These are phyloP conservation scores for Rhingia rostrata DNA, from an alignment of 2,888 invertebrate genomes.

Conservation along the genomic window DNA sequence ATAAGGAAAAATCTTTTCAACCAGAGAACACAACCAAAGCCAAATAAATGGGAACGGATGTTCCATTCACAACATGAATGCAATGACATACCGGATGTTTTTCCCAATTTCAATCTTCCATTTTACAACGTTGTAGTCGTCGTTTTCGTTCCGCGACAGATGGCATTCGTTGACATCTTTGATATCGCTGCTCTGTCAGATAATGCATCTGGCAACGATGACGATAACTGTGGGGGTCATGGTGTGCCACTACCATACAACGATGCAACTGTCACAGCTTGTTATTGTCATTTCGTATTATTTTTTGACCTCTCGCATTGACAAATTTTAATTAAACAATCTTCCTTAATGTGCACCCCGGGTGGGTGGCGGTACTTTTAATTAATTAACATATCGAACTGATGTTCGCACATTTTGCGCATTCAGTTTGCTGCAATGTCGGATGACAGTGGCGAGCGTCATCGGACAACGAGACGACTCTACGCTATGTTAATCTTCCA, in stretches of 20 bases:
- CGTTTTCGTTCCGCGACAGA: conserved; percentile 25
- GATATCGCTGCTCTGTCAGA: conserved; percentile 28
- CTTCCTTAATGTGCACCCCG: neutral
- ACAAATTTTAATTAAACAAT: neutral
- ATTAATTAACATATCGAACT: too few relatives aligned
- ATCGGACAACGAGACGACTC: neutral
- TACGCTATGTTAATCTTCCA: conserved; percentile 28
- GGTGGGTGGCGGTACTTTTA: too few relatives aligned
- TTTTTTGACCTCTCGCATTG: neutral
- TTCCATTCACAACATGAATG: conserved; percentile 38
- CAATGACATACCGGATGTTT: conserved; percentile 53
- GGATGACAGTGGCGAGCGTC: neutral
- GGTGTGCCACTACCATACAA: neutral
- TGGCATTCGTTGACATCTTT: conserved; percentile 42
- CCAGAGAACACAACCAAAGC: neutral
- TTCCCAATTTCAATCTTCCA: neutral
- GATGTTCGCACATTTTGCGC: too few relatives aligned
- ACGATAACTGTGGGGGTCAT: neutral
- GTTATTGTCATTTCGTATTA: neutral
- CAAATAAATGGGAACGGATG: conserved; percentile 19
- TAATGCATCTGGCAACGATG: conserved; percentile 1
- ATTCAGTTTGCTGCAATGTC: too few relatives aligned
- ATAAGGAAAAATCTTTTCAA: neutral
- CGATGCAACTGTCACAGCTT: neutral
- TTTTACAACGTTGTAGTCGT: neutral